Conservation (phyloP, 2,888 invertebrate species). For the Oxycera nigricornis region DNA sequence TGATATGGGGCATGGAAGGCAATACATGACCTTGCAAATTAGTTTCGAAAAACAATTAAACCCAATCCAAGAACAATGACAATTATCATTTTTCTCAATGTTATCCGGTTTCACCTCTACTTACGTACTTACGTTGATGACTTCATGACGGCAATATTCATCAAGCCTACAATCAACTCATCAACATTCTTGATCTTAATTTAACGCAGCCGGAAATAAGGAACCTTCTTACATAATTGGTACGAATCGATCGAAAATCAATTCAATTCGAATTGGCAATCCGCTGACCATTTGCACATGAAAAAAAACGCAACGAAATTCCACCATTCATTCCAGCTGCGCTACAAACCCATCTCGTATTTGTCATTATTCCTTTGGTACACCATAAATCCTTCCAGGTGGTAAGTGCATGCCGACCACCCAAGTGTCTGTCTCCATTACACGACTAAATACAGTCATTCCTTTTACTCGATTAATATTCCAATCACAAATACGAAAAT, state of each 20-base stretch:
- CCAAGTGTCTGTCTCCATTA: slow-evolving; percentile 9
- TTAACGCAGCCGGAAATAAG: slow-evolving; percentile 14
- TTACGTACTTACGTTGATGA: too few relatives aligned
- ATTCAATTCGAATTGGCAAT: slow-evolving; percentile 1
- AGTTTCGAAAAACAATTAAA: too few relatives aligned
- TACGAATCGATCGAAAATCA: background rate
- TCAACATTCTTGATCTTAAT: background rate
- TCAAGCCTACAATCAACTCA: background rate
- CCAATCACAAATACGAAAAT: slow-evolving; percentile 44
- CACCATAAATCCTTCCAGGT: slow-evolving; percentile 39
- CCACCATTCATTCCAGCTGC: slow-evolving; percentile 31
- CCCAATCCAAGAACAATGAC: too few relatives aligned
- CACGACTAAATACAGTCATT: slow-evolving; percentile 36
- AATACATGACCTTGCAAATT: too few relatives aligned
- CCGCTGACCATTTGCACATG: background rate
- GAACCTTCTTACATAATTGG: background rate
- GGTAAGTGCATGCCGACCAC: slow-evolving; percentile 35
- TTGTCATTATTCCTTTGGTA: slow-evolving; percentile 30
- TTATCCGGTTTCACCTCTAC: too few relatives aligned
- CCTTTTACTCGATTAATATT: slow-evolving; percentile 42
- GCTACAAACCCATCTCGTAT: slow-evolving; percentile 21
- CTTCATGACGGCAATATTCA: too few relatives aligned
- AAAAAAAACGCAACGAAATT: background rate
- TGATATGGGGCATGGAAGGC: too few relatives aligned
- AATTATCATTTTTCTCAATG: too few relatives aligned